Evolutionary conservation across 2,888 invertebrate species (phyloP), one percentile per base, ranked within the genome.

Genomic region (Drosophila neonasuta): DNA sequence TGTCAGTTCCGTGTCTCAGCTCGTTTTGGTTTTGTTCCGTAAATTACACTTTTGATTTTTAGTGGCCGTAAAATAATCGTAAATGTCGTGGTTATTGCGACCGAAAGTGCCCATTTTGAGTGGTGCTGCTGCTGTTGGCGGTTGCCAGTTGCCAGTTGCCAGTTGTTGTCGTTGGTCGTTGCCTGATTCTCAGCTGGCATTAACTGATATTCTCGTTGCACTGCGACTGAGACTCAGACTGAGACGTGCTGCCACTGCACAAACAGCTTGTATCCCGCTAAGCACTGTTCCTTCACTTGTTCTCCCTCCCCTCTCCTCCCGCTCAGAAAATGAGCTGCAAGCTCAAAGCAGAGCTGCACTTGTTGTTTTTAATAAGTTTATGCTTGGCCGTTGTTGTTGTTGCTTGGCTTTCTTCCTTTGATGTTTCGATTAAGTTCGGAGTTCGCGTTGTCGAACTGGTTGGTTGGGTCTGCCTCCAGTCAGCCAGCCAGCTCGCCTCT

Each of bases 61-160:
- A 91, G 87, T 89, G 89, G 84, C 88, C 89, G 89, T 90, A 90
- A 91, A 91, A 91, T 91, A 90, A 90, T 91, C 90, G 89, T 90
- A 90, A 90, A 89, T 88, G 90, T 90, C 90, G 89, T 87, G 88
- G 88, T 90, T 90, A 91, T 90, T 90, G 90, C 89, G 89, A 89
- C 88, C 89, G 87, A 90, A 91, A 91, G 89, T 89, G 88, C 88
- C 89, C 89, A 89, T 90, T 90, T 88, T 81, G 80, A 78, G 80
- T 80, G 80, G 59, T 74, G 71, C 74, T 77, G 71, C 74, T 77
- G 65, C 60, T 78, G 75, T 56, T 36, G 36, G 36, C 36, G 11
- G 36, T 36, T 69, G 60, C 48, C 13, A 74, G 66, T 72, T 77
- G 55, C 13, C 54, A 36, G 52, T 32, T 32, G 46, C 34, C 13